Evolutionary conservation across 2,113 vertebrate genomes (phyloP).

Genomic region (Sylvicapra grimmia): DNA sequence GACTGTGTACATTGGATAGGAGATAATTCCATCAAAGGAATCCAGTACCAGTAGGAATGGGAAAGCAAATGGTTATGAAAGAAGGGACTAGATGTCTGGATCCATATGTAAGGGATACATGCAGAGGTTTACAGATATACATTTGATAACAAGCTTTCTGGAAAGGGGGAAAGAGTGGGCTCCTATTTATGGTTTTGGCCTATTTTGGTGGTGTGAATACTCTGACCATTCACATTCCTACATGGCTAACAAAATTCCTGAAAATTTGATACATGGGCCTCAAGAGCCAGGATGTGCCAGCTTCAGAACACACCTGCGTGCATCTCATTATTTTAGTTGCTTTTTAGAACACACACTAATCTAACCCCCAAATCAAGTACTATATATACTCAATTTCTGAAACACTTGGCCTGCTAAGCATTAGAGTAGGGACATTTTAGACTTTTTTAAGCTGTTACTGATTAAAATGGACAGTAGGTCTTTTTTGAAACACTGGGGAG

Average conservation of each 20-base stretch:
- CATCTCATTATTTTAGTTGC: background rate
- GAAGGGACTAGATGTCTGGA: background rate
- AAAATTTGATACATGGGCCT: background rate
- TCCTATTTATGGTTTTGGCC: background rate
- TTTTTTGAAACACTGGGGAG: background rate
- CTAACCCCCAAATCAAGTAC: background rate
- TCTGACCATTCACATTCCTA: background rate
- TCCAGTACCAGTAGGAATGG: background rate
- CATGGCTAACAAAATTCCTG: background rate
- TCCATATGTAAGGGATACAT: background rate
- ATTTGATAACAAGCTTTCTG: background rate
- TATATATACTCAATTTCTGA: background rate
- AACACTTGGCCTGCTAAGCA: background rate
- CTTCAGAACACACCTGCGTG: too few relatives aligned
- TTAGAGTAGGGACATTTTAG: background rate
- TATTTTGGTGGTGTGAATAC: background rate
- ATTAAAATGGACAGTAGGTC: background rate
- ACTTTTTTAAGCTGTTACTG: background rate
- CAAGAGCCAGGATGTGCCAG: background rate
- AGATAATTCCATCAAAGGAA: background rate
- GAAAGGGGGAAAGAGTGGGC: background rate
- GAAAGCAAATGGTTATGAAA: background rate
- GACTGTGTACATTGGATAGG: background rate
- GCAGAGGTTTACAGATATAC: background rate
- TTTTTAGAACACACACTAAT: background rate